These are phyloP conservation scores for Hydrophis major DNA, from an alignment of 2,797 vertebrate species.

Conservation along the genomic window DNA sequence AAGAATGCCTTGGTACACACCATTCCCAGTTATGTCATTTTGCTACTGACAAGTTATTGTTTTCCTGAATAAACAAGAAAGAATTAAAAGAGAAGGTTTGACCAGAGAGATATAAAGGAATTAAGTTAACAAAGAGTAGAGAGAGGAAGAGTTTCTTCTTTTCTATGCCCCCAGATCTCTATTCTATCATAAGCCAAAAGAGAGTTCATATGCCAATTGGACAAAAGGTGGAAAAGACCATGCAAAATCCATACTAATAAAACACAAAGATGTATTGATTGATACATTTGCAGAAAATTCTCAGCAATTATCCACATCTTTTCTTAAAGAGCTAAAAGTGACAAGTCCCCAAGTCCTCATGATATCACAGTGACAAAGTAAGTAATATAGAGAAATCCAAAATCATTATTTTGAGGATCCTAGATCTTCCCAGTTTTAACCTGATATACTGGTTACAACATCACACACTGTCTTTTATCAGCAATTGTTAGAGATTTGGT, in stretches of 20 bases:
- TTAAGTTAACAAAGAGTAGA: neutral
- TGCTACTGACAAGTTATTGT: constrained; percentile 1
- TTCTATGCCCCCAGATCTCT: neutral
- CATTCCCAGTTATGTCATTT: constrained; percentile 8
- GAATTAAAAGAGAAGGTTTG: neutral
- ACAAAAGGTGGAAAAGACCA: neutral
- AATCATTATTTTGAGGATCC: neutral
- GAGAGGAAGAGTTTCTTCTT: neutral
- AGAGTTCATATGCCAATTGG: neutral
- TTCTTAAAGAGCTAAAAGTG: neutral
- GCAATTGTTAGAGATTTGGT: neutral
- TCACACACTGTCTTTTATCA: neutral
- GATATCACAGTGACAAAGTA: neutral
- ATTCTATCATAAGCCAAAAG: neutral
- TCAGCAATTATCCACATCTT: neutral
- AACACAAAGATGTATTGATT: neutral
- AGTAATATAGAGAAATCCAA: neutral
- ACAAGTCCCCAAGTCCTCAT: neutral
- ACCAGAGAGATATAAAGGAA: neutral
- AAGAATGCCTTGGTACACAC: constrained; percentile 4
- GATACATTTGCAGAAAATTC: neutral
- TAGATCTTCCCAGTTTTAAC: neutral
- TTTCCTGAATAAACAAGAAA: constrained; percentile 26
- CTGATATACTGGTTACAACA: neutral
- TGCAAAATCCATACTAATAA: neutral